A percentile compares a stretch with the other conserved stretches of the same genome.
Conservation (phyloP, 2,888 invertebrate genomes). For the Tuta absoluta region DNA sequence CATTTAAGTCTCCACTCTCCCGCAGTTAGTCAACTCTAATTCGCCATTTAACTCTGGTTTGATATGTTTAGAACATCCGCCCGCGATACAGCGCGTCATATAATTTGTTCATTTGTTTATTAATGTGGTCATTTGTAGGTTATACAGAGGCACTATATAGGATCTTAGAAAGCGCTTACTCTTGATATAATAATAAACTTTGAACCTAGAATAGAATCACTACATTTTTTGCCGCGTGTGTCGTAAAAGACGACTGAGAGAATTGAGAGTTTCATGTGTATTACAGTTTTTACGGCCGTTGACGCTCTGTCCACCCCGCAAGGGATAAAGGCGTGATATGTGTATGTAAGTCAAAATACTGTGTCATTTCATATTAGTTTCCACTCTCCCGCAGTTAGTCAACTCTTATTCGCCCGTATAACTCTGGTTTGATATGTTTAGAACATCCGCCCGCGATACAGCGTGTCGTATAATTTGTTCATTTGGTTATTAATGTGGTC, state of each 20-base stretch:
- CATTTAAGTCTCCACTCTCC: too few species aligned
- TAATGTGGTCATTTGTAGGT: slow-evolving; percentile 6
- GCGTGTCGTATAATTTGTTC: not conserved
- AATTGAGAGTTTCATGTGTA: too few species aligned
- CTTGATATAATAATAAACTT: too few species aligned
- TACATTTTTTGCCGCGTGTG: too few species aligned
- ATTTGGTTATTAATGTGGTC: slow-evolving; percentile 6
- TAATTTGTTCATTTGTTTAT: slow-evolving; percentile 4
- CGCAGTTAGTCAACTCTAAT: slow-evolving; percentile 4
- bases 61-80: slow-evolving; percentile 3
- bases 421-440: not conserved
- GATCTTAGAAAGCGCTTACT: too few species aligned
- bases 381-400: not conserved
- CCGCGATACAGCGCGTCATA: not conserved
- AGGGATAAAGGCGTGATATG: too few species aligned
- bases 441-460: not conserved
- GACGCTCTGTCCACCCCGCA: too few species aligned
- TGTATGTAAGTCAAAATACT: too few species aligned
- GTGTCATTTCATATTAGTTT: not conserved
- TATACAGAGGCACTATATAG: not conserved
- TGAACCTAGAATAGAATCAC: too few species aligned
- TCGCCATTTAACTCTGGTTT: not conserved
- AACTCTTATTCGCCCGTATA: not conserved
- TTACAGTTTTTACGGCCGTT: too few species aligned
- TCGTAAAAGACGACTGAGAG: too few species aligned